These are phyloP conservation scores for Aplocera efformata DNA, from an alignment of 2,888 invertebrate species.

Conservation along the genomic window DNA sequence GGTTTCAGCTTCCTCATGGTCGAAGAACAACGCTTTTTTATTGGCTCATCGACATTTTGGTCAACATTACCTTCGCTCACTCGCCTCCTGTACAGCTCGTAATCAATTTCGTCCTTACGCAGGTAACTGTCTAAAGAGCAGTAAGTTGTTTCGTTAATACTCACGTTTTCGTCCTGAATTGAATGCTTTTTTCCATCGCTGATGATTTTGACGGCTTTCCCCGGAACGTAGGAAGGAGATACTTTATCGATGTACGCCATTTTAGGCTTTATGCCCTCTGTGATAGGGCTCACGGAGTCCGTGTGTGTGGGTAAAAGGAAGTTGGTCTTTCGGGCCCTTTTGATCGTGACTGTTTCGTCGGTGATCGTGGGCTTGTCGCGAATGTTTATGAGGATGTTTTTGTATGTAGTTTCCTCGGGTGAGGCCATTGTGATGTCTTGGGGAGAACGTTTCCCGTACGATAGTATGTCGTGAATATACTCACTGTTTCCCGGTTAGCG, in stretches of 20 bases:
- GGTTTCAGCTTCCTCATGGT: conserved; percentile 62
- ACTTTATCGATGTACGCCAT: conserved; percentile 68
- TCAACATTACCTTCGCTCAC: conserved; percentile 68
- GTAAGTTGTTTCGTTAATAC: conserved; percentile 52
- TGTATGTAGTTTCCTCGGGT: conserved; percentile 66
- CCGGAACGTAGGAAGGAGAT: conserved; percentile 77
- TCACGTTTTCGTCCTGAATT: conserved; percentile 63
- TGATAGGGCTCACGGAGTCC: conserved; percentile 56
- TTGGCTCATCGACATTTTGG: conserved; percentile 29
- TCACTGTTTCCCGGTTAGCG: conserved; percentile 67
- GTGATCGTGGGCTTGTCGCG: conserved; percentile 60
- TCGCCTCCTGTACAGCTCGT: conserved; percentile 54
- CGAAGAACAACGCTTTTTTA: conserved; percentile 66
- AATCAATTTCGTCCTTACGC: conserved; percentile 65
- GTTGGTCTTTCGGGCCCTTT: conserved; percentile 56
- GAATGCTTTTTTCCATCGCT: conserved; percentile 72
- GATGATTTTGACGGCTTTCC: conserved; percentile 87
- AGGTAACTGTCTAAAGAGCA: conserved; percentile 79
- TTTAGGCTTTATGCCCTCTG: conserved; percentile 56
- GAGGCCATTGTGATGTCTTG: conserved; percentile 76
- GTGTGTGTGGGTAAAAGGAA: conserved; percentile 60
- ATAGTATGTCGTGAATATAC: conserved; percentile 64
- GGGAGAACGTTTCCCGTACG: conserved; percentile 61
- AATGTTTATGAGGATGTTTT: conserved; percentile 69
- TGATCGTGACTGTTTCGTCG: conserved; percentile 63